phyloP scores from a whole-genome alignment of 1,140 invertebrate genomes.

The Ceratosolen solmsi region DNA sequence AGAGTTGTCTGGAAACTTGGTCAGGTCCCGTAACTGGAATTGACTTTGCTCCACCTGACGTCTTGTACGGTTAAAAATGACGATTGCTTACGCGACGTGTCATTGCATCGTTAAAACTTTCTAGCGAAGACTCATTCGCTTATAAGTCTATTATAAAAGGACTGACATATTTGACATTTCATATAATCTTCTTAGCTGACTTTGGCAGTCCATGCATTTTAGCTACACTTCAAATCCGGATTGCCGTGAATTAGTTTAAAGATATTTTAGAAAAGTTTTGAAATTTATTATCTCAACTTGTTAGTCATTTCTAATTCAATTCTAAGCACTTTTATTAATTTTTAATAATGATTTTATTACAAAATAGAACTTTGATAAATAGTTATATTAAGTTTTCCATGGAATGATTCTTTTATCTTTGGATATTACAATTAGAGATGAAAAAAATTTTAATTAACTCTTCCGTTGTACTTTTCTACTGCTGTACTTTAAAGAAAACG shows the following conservation, averaged over 20 bases:
- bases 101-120: slow-evolving; percentile 25
- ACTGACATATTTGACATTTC: slow-evolving; percentile 11
- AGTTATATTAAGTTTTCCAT: no score
- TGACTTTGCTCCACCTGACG: slow-evolving; percentile 10
- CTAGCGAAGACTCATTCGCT: neutral
- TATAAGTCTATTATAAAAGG: slow-evolving; percentile 10
- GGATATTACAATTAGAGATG: no score
- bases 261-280: no score
- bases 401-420: no score
- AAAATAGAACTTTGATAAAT: no score
- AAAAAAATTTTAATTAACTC: no score
- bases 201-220: neutral
- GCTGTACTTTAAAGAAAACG: no score
- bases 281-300: no score
- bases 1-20: slow-evolving; percentile 54
- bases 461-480: no score
- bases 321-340: no score
- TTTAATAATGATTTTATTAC: no score
- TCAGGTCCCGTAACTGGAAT: slow-evolving; percentile 45
- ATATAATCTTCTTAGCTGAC: slow-evolving; percentile 3
- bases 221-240: neutral
- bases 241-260: neutral
- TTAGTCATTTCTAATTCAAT: no score
- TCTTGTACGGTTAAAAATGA: slow-evolving; percentile 24
- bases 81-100: slow-evolving; percentile 4